Evolutionary conservation across 2,113 vertebrate genomes (phyloP).

Genomic region (Abramis brama): DNA sequence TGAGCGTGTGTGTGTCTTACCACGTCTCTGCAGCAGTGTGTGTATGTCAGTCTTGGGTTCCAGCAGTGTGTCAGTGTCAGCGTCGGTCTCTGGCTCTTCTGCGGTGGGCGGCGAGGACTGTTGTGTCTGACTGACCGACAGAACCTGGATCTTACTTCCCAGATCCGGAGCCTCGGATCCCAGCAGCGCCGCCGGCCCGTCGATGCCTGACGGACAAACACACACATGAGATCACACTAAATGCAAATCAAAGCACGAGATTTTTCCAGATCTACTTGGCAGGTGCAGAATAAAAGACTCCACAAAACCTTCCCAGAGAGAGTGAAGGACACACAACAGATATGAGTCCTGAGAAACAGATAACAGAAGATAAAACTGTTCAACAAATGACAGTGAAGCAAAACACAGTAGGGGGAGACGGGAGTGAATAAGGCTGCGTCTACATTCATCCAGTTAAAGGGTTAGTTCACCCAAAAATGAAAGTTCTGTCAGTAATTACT

Average conservation of each 20-base stretch:
- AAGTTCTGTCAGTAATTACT: no score
- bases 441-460: no score
- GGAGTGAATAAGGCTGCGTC: no score
- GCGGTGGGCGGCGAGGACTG: slow-evolving; percentile 65
- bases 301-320: slow-evolving; percentile 15
- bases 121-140: slow-evolving; percentile 77
- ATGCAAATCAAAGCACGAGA: not conserved
- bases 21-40: slow-evolving; percentile 86
- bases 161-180: slow-evolving; percentile 78
- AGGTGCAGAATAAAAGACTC: not conserved
- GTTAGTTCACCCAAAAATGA: no score
- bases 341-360: not conserved
- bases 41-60: slow-evolving; percentile 87
- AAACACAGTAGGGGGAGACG: not conserved
- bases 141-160: slow-evolving; percentile 76
- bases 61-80: slow-evolving; percentile 69
- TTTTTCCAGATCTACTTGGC: not conserved
- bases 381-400: not conserved
- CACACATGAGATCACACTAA: not conserved
- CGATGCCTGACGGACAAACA: slow-evolving; percentile 79
- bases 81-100: slow-evolving; percentile 73
- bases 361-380: not conserved
- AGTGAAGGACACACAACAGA: not conserved
- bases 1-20: slow-evolving; percentile 66
- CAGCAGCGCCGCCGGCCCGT: slow-evolving; percentile 86